Evolutionary conservation across 2,888 invertebrate genomes (phyloP), one percentile per base, ranked within the genome.

Genomic region (Ectobius pallidus): DNA sequence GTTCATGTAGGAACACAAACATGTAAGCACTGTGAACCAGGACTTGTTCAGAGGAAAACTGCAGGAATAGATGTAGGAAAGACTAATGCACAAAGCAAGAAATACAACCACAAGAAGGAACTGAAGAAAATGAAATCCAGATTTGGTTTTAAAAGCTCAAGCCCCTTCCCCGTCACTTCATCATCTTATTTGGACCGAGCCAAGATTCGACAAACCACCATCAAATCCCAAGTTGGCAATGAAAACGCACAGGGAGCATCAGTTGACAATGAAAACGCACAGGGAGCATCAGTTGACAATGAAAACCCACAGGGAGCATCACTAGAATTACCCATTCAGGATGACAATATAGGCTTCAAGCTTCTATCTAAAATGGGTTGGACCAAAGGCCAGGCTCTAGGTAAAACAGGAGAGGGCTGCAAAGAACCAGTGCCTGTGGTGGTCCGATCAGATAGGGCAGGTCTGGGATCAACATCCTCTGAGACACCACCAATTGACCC

Each of bases 351-450:
- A 83, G 99, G 99, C 0, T 98, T 96, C 85, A 94, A 96, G 83
- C 84, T 99, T 84, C 84, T 99, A 74, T 87, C 94, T 78, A 97
- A 96, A 84, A 93, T 99, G 93, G 99, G 99, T 25, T 99, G 98
- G 98, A 91, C 90, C 63, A 92, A 95, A 83, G 99, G 98, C 58
- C 89, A 94, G 78, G 89, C 94, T 0, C 86, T 99, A 70, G 98
- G 98, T 27, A 96, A 94, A 83, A 92, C 89, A 78, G 78, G 78
- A 22, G 87, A 87, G 78, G 94, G 93, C 2, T 85, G 90, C 39
- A 84, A 86, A 14, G 92, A 93, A 80, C 95, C 95, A 76, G 86
- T 91, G 74, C 86, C 87, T 25, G 80, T 90, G 16, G 80, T 86
- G 52, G 85, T 85, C 74, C 90, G 90, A 80, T 86, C 87, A 71